A percentile compares a stretch with the other conserved stretches of the same genome.
phyloP scores from a whole-genome alignment of 2,888 invertebrate species.

The Eurytoma adleriae region DNA sequence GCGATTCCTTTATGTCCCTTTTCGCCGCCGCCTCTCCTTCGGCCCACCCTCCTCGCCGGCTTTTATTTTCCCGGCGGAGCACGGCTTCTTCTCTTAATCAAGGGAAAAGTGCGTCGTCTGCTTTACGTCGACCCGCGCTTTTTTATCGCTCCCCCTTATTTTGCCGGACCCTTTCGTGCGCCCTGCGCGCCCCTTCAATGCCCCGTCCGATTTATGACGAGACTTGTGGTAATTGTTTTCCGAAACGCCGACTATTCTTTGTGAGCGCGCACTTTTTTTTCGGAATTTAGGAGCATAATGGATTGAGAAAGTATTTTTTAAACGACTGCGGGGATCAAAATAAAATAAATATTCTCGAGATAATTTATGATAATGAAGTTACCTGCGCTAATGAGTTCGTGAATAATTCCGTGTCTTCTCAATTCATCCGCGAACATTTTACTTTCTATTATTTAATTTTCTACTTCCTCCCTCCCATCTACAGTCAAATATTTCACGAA shows the following conservation, averaged over 20 bases:
- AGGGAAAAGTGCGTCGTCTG: slow-evolving; percentile 54
- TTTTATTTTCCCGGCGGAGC: slow-evolving; percentile 23
- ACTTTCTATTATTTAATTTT: background rate
- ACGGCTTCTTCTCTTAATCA: slow-evolving; percentile 51
- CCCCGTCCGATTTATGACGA: slow-evolving; percentile 33
- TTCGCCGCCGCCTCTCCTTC: slow-evolving; percentile 6
- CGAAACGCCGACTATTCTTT: background rate
- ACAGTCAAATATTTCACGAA: slow-evolving; percentile 1
- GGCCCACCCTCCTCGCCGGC: background rate
- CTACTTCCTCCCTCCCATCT: slow-evolving; percentile 7
- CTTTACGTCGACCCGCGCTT: slow-evolving; percentile 38
- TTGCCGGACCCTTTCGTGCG: too few relatives aligned
- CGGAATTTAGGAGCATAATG: background rate
- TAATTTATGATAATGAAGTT: background rate
- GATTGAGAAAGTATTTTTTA: background rate
- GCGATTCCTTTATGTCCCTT: slow-evolving; percentile 21
- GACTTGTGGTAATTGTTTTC: slow-evolving; percentile 45
- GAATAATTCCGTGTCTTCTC: too few relatives aligned
- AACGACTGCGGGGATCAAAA: background rate
- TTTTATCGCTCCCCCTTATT: slow-evolving; percentile 36
- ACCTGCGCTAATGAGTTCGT: background rate
- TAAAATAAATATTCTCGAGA: background rate
- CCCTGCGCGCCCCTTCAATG: slow-evolving; percentile 37
- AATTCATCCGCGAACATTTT: background rate
- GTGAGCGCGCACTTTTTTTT: background rate